These are phyloP conservation scores for Scelioninae gen. 1 DNA, from an alignment of 2,888 invertebrate genomes.

Conservation along the genomic window DNA sequence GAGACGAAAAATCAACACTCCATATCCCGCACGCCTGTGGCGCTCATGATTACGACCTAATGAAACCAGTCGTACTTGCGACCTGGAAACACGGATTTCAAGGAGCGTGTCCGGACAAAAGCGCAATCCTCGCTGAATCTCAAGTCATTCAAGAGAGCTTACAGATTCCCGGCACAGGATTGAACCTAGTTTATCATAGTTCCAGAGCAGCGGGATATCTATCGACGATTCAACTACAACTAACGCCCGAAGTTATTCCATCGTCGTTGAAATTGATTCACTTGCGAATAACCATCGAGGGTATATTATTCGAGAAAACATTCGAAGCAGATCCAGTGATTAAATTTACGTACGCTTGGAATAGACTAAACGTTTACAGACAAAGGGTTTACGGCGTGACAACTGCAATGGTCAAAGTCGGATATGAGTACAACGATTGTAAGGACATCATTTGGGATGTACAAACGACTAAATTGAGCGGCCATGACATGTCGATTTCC, in stretches of 20 bases:
- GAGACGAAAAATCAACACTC: slow-evolving; percentile 90
- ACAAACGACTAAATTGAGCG: slow-evolving; percentile 96
- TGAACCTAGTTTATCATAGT: slow-evolving; percentile 98
- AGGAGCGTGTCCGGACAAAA: slow-evolving; percentile 96
- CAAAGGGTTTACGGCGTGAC: slow-evolving; percentile 98
- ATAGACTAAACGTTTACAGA: slow-evolving; percentile 96
- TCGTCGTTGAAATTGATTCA: slow-evolving; percentile 93
- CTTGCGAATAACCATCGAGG: slow-evolving; percentile 96
- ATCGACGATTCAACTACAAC: slow-evolving; percentile 95
- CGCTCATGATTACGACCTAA: slow-evolving; percentile 95
- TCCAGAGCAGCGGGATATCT: slow-evolving; percentile 96
- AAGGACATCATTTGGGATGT: slow-evolving; percentile 97
- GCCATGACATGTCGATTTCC: slow-evolving; percentile 98
- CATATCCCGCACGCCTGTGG: slow-evolving; percentile 91
- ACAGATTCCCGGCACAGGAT: slow-evolving; percentile 95
- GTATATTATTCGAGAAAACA: slow-evolving; percentile 94
- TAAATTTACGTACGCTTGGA: slow-evolving; percentile 99
- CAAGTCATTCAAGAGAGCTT: slow-evolving; percentile 98
- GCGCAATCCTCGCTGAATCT: slow-evolving; percentile 94
- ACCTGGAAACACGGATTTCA: slow-evolving; percentile 98
- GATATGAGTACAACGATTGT: slow-evolving; percentile 97
- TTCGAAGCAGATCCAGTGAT: slow-evolving; percentile 99
- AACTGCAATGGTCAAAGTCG: slow-evolving; percentile 96
- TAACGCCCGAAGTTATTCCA: slow-evolving; percentile 94
- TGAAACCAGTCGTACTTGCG: slow-evolving; percentile 96